Evolutionary conservation across 2,797 vertebrate genomes (phyloP), one percentile per base, ranked within the genome.

Genomic region (Falco rusticolus): DNA sequence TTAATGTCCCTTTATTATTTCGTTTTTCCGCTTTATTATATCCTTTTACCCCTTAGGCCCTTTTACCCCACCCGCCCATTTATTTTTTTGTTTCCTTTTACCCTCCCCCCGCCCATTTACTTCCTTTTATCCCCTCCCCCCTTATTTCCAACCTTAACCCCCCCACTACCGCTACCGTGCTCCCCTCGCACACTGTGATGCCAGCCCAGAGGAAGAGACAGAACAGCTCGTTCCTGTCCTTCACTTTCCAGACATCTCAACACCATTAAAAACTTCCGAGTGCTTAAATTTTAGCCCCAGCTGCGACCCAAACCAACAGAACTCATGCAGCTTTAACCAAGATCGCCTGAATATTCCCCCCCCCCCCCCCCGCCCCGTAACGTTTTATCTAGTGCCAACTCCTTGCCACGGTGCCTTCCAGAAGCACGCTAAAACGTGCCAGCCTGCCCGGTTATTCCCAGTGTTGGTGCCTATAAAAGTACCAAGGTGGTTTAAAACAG

Each of bases 131-230:
- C 34, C 34, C 34, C 10, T 37, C 34, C 10, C 34, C 34, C 34
- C 34, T 37, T 37, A 37, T 37, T 37, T 37, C 37, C 37, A 37
- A 37, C 37, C 37, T 37, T 37, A 37, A 10, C 10, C 53, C 43
- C 25, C 16, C 5, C 2, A 24, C 33, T 17, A n/a, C 11, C 1
- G 5, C 24, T 41, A 19, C 37, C 8, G 11, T 0, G 0, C 16
- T 59, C 37, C 70, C 17, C 5, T 59, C 70, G 48, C 50, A 43
- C 29, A 15, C 11, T 10, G 8, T 10, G 29, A 16, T n/a, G 43
- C 53, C 63, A 22, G 28, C 33, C 8, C 10, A 84, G 25, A 51
- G n/a, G 53, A 79, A 87, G 69, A 10, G 37, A 15, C 5, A 19
- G 66, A 60, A 51, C 9, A 33, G 47, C 43, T 2, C 12, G 43